Base-by-base conservation (phyloP, 2,888 invertebrate genomes). In the Ephialtes manifestator region DNA sequence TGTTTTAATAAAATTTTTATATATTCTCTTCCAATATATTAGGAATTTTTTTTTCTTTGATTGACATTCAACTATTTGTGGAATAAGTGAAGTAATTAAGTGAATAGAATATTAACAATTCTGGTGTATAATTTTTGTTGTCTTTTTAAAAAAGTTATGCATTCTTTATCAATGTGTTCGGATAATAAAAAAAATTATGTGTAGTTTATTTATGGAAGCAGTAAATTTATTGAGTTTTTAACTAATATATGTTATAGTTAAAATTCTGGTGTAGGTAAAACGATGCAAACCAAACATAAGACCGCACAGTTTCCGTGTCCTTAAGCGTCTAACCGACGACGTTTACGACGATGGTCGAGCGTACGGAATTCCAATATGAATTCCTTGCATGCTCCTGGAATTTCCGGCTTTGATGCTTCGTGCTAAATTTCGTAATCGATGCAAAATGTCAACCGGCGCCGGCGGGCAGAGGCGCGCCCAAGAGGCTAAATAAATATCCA, bases 311-410 rank as follows among this genome's bases (percentile, higher is more conserved):
- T 5, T 60, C 28, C 60, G 15, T 7, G 60, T 58, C 55, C 35
- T 13, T 15, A 24, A 13, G 31, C 15, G 4, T 13, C 24, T 8
- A 10, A 39, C 39, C 2, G 39, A 39, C 10, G 39, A 39, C 39
- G 1, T 24, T n/a, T 24, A 31, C 55, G 43, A 58, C 20, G 58
- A 53, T 39, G 43, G n/a, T 11, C 28, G 58, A n/a, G 5, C 58
- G 46, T 53, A 24, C 28, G 63, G 60, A 81, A 81, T 81, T 53
- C 46, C 63, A 76, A 81, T 81, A 65, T 71, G 63, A 82, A 82
- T 82, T 55, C 76, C 65, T 24, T 20, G 35, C 71, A 8, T 67
- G 18, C 53, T 39, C 20, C 15, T 20, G 11, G 55, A 67, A 67
- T 67, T 68, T 77, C 67, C 77, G 77, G 24, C 53, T n/a, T 55